A percentile compares a stretch with the other conserved stretches of the same genome.
phyloP scores from a whole-genome alignment of 2,888 invertebrate species.

The Pristionchus fissidentatus region DNA sequence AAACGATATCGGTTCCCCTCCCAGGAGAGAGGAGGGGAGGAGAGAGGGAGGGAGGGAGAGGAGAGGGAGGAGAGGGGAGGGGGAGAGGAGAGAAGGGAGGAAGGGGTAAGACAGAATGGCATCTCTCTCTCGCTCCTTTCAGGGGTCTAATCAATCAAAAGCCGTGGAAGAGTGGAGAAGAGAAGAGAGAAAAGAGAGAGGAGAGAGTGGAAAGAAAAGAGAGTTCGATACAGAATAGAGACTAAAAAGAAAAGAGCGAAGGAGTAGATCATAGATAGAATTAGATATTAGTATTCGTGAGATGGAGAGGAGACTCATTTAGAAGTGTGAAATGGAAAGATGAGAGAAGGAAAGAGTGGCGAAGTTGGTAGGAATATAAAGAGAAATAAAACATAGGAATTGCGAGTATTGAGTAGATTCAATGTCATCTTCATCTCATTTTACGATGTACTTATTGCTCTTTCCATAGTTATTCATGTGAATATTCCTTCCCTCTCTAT shows the following conservation, averaged over 20 bases:
- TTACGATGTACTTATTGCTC: too few relatives aligned
- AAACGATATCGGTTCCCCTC: background rate
- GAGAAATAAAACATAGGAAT: background rate
- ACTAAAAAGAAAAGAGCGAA: too few relatives aligned
- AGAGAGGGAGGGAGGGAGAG: background rate
- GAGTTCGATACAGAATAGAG: background rate
- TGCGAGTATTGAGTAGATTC: too few relatives aligned
- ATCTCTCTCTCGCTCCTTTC: slow-evolving; percentile 30
- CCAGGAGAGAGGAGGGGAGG: too few relatives aligned
- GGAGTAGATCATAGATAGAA: slow-evolving; percentile 16
- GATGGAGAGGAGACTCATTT: background rate
- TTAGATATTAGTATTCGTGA: slow-evolving; percentile 16
- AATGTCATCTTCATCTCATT: too few relatives aligned
- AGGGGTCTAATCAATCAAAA: slow-evolving; percentile 39
- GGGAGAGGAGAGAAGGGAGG: background rate
- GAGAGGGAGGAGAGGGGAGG: background rate
- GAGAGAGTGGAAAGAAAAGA: background rate
- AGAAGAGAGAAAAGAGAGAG: background rate
- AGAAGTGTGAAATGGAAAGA: background rate
- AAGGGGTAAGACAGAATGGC: slow-evolving; percentile 7
- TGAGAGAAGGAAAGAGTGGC: background rate
- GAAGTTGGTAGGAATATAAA: background rate
- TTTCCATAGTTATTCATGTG: too few relatives aligned
- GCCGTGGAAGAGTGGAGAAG: slow-evolving; percentile 24
- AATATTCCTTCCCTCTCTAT: background rate